Percentiles rank a stretch among this genome's conserved stretches.
phyloP scores from a whole-genome alignment of 2,113 vertebrate genomes.

The Hippocampus guttulatus region DNA sequence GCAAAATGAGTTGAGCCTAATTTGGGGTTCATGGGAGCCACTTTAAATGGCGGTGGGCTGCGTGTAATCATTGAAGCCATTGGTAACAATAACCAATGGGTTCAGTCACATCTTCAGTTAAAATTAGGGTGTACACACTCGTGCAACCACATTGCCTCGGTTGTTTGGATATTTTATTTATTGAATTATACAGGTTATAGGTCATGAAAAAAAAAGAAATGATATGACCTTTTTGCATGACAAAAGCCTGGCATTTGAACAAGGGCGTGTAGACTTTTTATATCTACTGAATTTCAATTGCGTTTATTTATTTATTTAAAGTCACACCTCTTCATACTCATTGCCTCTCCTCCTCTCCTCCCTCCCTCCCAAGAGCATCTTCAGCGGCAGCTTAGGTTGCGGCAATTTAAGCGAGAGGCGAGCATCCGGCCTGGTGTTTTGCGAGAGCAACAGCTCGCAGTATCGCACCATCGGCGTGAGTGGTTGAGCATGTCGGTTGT shows the following conservation, averaged over 20 bases:
- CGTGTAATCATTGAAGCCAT: no score
- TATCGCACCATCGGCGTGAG: slow-evolving; percentile 92
- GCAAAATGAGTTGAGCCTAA: no score
- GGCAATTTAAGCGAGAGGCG: slow-evolving; percentile 91
- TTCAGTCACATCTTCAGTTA: no score
- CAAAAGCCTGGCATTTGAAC: neutral
- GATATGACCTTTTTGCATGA: neutral
- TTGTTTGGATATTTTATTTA: no score
- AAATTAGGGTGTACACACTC: no score
- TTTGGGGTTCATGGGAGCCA: no score
- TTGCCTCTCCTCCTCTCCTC: slow-evolving; percentile 51
- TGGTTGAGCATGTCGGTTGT: slow-evolving; percentile 70
- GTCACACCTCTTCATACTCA: slow-evolving; percentile 58
- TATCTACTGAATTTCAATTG: no score
- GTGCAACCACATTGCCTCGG: no score
- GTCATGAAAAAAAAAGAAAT: neutral
- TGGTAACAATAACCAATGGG: no score
- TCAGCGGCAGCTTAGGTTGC: slow-evolving; percentile 92
- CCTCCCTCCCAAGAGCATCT: slow-evolving; percentile 86
- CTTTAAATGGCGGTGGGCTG: no score
- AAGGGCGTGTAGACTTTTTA: no score
- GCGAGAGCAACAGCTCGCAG: slow-evolving; percentile 86
- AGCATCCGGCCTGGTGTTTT: slow-evolving; percentile 95
- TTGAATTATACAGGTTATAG: no score
- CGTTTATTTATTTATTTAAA: neutral